These are phyloP conservation scores for Channa maculata DNA, from an alignment of 2,113 vertebrate species.

Conservation along the genomic window DNA sequence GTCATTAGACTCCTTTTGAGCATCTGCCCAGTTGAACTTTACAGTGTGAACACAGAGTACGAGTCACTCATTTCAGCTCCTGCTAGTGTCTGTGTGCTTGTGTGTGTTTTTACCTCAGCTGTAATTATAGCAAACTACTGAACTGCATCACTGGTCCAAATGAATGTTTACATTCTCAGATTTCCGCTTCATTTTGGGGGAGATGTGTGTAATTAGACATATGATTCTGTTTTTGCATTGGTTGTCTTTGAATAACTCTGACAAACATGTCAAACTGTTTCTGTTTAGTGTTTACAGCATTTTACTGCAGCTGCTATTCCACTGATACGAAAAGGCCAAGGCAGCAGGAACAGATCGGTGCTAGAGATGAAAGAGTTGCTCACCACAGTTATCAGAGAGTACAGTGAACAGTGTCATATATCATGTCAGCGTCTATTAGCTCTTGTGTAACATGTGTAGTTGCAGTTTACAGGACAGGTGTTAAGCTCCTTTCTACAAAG, in stretches of 20 bases:
- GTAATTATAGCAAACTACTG: slow-evolving; percentile 43
- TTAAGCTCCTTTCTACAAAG: no score
- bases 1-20: no score
- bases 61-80: slow-evolving; percentile 9
- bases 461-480: no score
- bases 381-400: slow-evolving; percentile 33
- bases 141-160: slow-evolving; percentile 42
- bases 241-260: slow-evolving; percentile 20
- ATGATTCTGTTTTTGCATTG: slow-evolving; percentile 26
- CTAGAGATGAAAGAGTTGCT: slow-evolving; percentile 12
- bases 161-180: slow-evolving; percentile 67
- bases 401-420: slow-evolving; percentile 37
- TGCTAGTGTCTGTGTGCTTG: slow-evolving; percentile 20
- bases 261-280: slow-evolving; percentile 10
- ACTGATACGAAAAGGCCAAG: slow-evolving; percentile 10
- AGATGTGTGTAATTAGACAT: slow-evolving; percentile 2
- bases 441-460: slow-evolving; percentile 39
- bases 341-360: not conserved
- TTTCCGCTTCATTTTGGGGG: slow-evolving; percentile 9
- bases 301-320: slow-evolving; percentile 21
- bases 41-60: slow-evolving; percentile 22
- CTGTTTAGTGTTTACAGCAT: slow-evolving; percentile 7
- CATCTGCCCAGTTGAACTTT: not conserved
- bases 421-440: slow-evolving; percentile 30
- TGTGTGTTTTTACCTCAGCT: slow-evolving; percentile 32